These are phyloP conservation scores for Polymixis flavicincta DNA, from an alignment of 2,888 invertebrate species.

Conservation along the genomic window DNA sequence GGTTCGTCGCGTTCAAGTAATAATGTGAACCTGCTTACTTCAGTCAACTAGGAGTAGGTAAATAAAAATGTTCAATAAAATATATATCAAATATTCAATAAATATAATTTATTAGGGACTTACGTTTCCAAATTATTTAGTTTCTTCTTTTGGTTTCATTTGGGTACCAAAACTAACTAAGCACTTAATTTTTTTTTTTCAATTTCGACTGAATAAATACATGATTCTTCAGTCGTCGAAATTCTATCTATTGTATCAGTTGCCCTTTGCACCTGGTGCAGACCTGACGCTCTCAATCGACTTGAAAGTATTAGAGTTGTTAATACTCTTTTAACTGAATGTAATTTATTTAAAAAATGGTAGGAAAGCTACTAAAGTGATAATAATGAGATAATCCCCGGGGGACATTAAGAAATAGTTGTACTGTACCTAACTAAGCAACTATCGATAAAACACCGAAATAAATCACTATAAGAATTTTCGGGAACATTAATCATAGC, in stretches of 20 bases:
- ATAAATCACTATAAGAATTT: conserved; percentile 19
- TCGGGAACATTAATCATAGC: conserved; percentile 38
- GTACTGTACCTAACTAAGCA: too few species aligned
- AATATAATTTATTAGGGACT: background rate
- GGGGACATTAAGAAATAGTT: too few species aligned
- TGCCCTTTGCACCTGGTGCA: too few species aligned
- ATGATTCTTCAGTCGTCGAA: background rate
- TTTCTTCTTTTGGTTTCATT: background rate
- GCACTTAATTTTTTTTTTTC: background rate
- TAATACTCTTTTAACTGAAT: too few species aligned
- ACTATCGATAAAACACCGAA: background rate
- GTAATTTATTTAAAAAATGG: too few species aligned
- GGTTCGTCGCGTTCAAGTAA: conserved; percentile 18
- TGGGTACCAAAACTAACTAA: background rate
- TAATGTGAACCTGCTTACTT: conserved; percentile 25
- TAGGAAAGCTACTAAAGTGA: too few species aligned
- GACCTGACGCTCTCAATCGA: too few species aligned
- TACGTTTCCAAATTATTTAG: background rate
- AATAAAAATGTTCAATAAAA: background rate
- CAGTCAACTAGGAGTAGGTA: background rate
- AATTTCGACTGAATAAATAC: background rate
- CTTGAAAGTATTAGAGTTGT: too few species aligned
- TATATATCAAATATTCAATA: background rate
- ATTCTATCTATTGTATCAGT: too few species aligned
- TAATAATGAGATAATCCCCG: too few species aligned